Evolutionary conservation across 2,888 invertebrate genomes (phyloP).

Genomic region (Xanthorhoe spadicearia): DNA sequence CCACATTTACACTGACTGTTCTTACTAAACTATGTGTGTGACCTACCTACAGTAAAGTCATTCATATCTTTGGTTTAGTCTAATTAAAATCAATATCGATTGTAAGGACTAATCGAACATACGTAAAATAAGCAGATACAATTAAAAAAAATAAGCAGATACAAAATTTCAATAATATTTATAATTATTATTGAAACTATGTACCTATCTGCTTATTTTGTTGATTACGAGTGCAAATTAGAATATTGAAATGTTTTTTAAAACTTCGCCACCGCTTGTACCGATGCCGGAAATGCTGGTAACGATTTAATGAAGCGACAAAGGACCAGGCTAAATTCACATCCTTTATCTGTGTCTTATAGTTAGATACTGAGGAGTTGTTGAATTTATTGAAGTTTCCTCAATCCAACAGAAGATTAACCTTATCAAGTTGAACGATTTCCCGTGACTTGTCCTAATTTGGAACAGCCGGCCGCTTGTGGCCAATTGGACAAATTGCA

Average conservation of each 20-base stretch:
- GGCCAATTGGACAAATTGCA: slow-evolving; percentile 65
- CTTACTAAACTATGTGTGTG: too few relatives aligned
- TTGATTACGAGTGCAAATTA: not conserved
- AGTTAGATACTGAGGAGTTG: not conserved
- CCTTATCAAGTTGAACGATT: slow-evolving; percentile 46
- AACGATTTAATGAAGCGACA: slow-evolving; percentile 13
- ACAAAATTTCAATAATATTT: too few relatives aligned
- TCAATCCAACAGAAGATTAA: slow-evolving; percentile 38
- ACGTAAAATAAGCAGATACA: too few relatives aligned
- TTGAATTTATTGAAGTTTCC: slow-evolving; percentile 38
- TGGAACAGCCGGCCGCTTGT: slow-evolving; percentile 38
- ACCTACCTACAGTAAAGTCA: too few relatives aligned
- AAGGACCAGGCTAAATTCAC: slow-evolving; percentile 11
- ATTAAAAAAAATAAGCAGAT: too few relatives aligned
- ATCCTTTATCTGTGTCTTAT: slow-evolving; percentile 1
- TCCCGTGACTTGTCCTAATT: slow-evolving; percentile 58
- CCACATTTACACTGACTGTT: too few relatives aligned
- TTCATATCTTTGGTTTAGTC: too few relatives aligned
- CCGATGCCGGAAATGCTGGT: not conserved
- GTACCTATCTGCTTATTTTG: too few relatives aligned
- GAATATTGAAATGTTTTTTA: not conserved
- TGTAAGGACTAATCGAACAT: too few relatives aligned
- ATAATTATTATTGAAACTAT: too few relatives aligned
- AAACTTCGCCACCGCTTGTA: not conserved
- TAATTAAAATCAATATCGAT: too few relatives aligned